Evolutionary conservation across 2,888 invertebrate genomes (phyloP).

Genomic region (Mechanitis mazaeus): DNA sequence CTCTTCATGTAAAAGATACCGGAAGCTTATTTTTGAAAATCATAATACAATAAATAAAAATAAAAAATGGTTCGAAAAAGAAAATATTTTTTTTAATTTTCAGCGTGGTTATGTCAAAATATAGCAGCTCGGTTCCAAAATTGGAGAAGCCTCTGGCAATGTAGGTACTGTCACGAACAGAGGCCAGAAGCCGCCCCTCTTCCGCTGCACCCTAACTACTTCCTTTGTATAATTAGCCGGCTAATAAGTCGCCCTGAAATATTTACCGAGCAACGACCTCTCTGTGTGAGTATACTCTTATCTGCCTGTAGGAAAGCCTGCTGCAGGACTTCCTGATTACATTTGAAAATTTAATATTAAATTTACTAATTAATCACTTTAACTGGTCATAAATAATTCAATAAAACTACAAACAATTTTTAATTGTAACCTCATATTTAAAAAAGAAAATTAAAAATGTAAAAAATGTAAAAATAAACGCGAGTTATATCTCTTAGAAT

Average conservation of each 20-base stretch:
- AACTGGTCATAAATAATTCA: no score
- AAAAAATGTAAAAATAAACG: no score
- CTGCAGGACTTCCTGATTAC: slow-evolving; percentile 13
- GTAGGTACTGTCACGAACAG: slow-evolving; percentile 30
- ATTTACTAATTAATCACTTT: neutral
- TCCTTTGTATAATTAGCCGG: slow-evolving; percentile 70
- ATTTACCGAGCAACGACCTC: slow-evolving; percentile 48
- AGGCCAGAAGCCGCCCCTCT: slow-evolving; percentile 27
- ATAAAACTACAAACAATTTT: no score
- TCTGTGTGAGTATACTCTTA: slow-evolving; percentile 49
- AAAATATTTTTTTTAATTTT: neutral
- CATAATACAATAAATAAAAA: no score
- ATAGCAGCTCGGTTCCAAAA: slow-evolving; percentile 20
- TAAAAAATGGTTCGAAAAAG: no score
- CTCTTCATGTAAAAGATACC: no score
- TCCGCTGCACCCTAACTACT: slow-evolving; percentile 43
- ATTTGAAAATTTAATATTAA: neutral
- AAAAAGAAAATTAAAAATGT: no score
- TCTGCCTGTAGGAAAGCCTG: slow-evolving; percentile 54
- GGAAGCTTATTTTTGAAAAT: no score
- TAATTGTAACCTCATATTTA: no score
- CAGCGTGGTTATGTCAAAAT: neutral
- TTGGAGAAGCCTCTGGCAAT: slow-evolving; percentile 21
- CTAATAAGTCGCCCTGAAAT: slow-evolving; percentile 66
- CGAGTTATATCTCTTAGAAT: no score